These are phyloP conservation scores for Teinopalpus imperialis DNA, from an alignment of 2,888 invertebrate genomes.

Conservation along the genomic window DNA sequence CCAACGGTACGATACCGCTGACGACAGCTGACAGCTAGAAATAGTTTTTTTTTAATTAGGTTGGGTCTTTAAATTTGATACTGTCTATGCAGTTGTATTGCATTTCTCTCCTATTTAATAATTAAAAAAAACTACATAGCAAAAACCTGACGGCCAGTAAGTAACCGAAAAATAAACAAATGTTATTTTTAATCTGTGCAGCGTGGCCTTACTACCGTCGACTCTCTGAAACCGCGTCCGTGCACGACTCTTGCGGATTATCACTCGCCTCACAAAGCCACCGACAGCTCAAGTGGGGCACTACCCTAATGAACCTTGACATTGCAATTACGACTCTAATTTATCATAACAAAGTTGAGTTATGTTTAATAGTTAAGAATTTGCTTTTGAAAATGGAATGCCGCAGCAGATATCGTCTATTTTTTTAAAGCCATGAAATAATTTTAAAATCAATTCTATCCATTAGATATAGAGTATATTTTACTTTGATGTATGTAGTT, in stretches of 20 bases:
- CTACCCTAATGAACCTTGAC: conserved; percentile 53
- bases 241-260: conserved; percentile 69
- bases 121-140: no score
- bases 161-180: conserved; percentile 19
- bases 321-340: conserved; percentile 50
- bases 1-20: no score
- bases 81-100: no score
- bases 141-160: no score
- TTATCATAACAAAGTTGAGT: conserved; percentile 37
- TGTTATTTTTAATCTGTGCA: conserved; percentile 52
- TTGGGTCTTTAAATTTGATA: no score
- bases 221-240: conserved; percentile 49
- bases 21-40: no score
- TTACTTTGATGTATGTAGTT: conserved; percentile 33
- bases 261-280: conserved; percentile 49
- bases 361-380: conserved; percentile 29
- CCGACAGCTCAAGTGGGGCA: conserved; percentile 50
- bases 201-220: conserved; percentile 53
- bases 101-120: no score
- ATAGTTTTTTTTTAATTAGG: no score
- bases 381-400: conserved; percentile 35
- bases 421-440: conserved; percentile 23
- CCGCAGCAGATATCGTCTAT: conserved; percentile 32
- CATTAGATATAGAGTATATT: conserved; percentile 34
- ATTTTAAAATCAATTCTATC: conserved; percentile 35